These are phyloP conservation scores for Tiaroga cobitis DNA, from an alignment of 2,797 vertebrate species.

Conservation along the genomic window DNA sequence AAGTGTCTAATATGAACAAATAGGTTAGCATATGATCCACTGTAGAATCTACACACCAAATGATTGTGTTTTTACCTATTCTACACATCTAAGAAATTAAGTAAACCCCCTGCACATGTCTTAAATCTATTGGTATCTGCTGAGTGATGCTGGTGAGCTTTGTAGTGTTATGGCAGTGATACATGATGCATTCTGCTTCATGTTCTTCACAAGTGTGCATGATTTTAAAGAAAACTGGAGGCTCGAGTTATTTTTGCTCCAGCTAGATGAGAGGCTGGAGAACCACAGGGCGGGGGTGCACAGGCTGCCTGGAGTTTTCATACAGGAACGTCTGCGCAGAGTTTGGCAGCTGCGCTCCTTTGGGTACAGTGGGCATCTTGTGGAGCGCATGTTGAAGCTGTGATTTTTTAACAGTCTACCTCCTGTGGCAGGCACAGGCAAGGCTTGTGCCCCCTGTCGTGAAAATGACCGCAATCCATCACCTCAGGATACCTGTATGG, in stretches of 20 bases:
- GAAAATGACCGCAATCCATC: slow-evolving; percentile 69
- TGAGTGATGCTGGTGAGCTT: neutral
- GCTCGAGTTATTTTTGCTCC: slow-evolving; percentile 43
- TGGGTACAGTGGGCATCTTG: slow-evolving; percentile 10
- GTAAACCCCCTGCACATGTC: neutral
- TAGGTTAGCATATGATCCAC: neutral
- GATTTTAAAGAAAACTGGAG: slow-evolving; percentile 3
- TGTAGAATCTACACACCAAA: neutral
- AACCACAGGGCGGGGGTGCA: slow-evolving; percentile 45
- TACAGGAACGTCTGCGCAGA: slow-evolving; percentile 20
- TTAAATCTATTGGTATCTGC: neutral
- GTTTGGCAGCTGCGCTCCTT: slow-evolving; percentile 25
- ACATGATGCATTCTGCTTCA: slow-evolving; percentile 25
- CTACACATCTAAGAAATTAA: neutral
- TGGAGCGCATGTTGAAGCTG: slow-evolving; percentile 39
- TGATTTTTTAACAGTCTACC: slow-evolving; percentile 28
- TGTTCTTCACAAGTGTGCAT: slow-evolving; percentile 22
- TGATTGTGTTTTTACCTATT: neutral
- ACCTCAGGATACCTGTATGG: slow-evolving; percentile 71
- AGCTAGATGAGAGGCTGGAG: slow-evolving; percentile 47
- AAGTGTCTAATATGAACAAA: neutral
- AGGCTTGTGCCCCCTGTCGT: slow-evolving; percentile 57
- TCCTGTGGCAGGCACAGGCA: slow-evolving; percentile 34
- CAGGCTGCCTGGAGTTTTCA: slow-evolving; percentile 26
- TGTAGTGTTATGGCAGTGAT: slow-evolving; percentile 19